Base-by-base conservation (phyloP, 2,888 invertebrate species). In the Caenorhabditis sp. region DNA sequence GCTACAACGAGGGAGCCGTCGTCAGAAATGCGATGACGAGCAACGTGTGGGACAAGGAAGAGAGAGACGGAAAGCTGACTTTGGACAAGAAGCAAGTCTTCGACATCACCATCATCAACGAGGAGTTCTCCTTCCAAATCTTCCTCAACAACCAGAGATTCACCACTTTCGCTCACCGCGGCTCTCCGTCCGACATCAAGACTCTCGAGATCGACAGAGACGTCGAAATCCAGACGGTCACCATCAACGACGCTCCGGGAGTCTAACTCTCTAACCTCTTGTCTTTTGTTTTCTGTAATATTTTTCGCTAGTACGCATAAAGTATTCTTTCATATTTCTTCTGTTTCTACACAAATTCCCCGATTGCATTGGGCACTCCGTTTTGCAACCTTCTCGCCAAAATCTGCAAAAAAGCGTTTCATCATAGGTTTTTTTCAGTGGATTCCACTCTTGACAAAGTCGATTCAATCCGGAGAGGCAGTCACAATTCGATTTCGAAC, bases 41-140 rank as follows among this genome's bases (percentile, higher is more conserved):
- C 78, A 85, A 83, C 41, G 78, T 80, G 13, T 89, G 89, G 89
- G 88, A 86, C 20, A 79, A 81, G 56, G 89, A 89, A 70, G 89
- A 89, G 77, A 72, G 88, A 24, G 88, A 89, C 45, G 89, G 89
- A 66, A 80, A 74, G 24, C 82, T 88, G 71, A 83, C 84, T 32
- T 71, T 89, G 50, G 65, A 71, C 43, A 87, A 87, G 80, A 80
- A 83, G 65, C 82, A 87, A 78, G 80, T 88, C 83, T 63, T 88
- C 79, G 88, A 88, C 74, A 48, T 87, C 46, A 88, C 88, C 58
- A 84, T 88, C 72, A 83, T 88, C 82, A 88, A 88, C 75, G 87
- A 88, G 75, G 83, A 83, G 58, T 87, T 80, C 83, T 83, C 83
- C 22, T 78, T 79, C 78, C 87, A 88, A 63, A 79, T 88, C 77